phyloP scores from a whole-genome alignment of 2,113 vertebrate genomes.

The Bagarius yarrelli region DNA sequence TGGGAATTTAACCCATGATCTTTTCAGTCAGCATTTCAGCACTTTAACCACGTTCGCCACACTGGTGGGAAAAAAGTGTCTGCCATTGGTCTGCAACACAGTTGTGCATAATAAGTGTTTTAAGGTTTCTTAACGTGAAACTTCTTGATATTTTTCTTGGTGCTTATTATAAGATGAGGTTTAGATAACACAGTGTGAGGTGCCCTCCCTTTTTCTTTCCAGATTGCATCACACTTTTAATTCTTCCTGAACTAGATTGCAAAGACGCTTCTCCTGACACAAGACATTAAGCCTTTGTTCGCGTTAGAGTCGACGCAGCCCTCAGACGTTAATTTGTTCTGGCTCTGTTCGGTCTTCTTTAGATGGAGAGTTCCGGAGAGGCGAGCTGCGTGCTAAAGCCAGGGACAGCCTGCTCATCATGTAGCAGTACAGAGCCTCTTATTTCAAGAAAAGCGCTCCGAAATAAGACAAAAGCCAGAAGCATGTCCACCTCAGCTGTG shows the following conservation, averaged over 20 bases:
- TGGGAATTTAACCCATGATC: no score
- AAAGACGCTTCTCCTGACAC: background rate
- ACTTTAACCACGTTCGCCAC: no score
- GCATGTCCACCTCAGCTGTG: conserved; percentile 81
- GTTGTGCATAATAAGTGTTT: background rate
- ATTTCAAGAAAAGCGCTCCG: conserved; percentile 61
- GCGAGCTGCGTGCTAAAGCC: conserved; percentile 23
- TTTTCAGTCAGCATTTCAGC: no score
- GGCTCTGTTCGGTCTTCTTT: background rate
- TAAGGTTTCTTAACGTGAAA: background rate
- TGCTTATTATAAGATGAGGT: background rate
- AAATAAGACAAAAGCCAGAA: conserved; percentile 81
- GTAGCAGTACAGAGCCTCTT: conserved; percentile 72
- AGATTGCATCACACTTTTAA: background rate
- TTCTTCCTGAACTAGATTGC: background rate
- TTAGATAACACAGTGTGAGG: background rate
- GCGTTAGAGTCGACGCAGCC: background rate
- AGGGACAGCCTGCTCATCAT: conserved; percentile 71
- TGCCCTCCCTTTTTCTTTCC: background rate
- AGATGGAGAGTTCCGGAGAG: conserved; percentile 33
- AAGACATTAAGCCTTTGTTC: background rate
- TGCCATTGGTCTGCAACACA: background rate
- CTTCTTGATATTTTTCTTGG: background rate
- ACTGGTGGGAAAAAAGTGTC: background rate
- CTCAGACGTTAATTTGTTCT: background rate